Evolutionary conservation across 2,888 invertebrate species (phyloP), one percentile per base, ranked within the genome.

Genomic region (Eustalomyia histrio): DNA sequence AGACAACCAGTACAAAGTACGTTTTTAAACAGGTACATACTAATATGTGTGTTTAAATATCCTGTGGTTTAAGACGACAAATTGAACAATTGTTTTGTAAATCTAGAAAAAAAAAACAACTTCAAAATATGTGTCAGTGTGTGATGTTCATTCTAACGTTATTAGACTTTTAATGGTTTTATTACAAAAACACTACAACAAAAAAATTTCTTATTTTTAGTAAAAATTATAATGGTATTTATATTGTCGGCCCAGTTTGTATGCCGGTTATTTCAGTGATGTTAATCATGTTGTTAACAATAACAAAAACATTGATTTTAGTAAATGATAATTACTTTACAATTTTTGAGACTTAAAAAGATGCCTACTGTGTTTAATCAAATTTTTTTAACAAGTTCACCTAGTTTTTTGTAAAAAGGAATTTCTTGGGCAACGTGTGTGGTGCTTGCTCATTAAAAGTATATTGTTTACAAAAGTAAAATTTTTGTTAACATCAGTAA

Each of bases 51-150:
- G 16, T 73, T 61, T 50, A 43, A 67, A 55, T 74, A 71, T 74
- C 76, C 76, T 81, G 80, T 61, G 50, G 76, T 52, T 78, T 47
- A 43, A 78, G 60, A 78, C 74, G 74, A 71, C 80, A 81, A 78
- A 81, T 81, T 81, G 74, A 68, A n/a, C 61, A 68, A 68, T 76
- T 76, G 72, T 63, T 52, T 69, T 63, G 61, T 24, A 63, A 73
- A 53, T 61, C 21, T 24, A 55, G 24, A 17, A 43, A 43, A 57
- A 39, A 43, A 72, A 12, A 29, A 55, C 43, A 21, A 39, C 65
- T 8, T 21, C 35, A 53, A 53, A 67, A 76, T 71, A 60, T 65
- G 65, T 72, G 78, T 72, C 72, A 72, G 76, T 52, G 39, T 52
- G 52, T 52, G 29, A 35, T 35, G 21, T 18, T 52, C 33, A 33